Evolutionary conservation across 1,140 invertebrate genomes (phyloP).

Genomic region (Eulimnadia texana): DNA sequence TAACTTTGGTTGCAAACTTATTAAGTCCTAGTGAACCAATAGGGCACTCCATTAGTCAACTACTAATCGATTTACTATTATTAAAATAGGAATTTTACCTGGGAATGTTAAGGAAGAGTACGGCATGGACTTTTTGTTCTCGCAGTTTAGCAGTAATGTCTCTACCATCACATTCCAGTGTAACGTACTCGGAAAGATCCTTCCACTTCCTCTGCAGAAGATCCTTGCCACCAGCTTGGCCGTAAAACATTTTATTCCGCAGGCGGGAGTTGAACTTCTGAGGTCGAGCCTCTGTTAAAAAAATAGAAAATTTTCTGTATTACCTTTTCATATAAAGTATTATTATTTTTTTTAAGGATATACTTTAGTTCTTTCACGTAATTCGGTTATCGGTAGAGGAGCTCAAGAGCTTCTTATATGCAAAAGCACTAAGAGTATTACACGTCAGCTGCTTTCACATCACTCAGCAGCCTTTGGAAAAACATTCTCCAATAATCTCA

Average conservation of each 20-base stretch:
- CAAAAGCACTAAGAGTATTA: too few species aligned
- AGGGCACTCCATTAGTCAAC: too few species aligned
- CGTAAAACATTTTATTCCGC: conserved; percentile 95
- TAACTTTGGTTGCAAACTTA: too few species aligned
- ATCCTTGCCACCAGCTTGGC: conserved; percentile 93
- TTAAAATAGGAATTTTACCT: too few species aligned
- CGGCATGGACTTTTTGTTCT: conserved; percentile 85
- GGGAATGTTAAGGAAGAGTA: conserved; percentile 89
- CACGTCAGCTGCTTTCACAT: too few species aligned
- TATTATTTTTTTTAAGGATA: background rate
- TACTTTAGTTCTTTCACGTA: background rate
- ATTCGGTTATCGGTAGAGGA: background rate
- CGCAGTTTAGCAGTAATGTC: conserved; percentile 82
- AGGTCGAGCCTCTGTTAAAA: conserved; percentile 76
- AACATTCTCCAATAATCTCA: too few species aligned
- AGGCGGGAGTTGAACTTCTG: conserved; percentile 94
- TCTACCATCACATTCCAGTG: conserved; percentile 85
- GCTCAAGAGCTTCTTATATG: too few species aligned
- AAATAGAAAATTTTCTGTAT: background rate
- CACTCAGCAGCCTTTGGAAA: too few species aligned
- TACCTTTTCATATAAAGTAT: background rate
- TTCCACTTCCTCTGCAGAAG: conserved; percentile 90
- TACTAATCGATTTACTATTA: too few species aligned
- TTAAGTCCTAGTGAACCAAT: too few species aligned
- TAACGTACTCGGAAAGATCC: conserved; percentile 78